Percentiles rank a stretch among this genome's conserved stretches.
phyloP scores from a whole-genome alignment of 2,888 invertebrate genomes.

The Silvanus unidentatus region DNA sequence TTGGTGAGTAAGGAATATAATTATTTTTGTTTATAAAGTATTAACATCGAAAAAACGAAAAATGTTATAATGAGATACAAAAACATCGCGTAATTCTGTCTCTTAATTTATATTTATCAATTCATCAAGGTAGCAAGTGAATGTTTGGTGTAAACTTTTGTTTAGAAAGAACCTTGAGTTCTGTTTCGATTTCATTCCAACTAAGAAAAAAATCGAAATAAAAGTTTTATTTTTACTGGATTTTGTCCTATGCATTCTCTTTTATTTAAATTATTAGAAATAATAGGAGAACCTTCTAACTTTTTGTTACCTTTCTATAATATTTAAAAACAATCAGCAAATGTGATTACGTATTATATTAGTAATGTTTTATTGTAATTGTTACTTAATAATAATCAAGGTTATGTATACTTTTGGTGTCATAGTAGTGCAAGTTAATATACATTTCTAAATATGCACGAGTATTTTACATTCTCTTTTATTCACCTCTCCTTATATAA shows the following conservation, averaged over 20 bases:
- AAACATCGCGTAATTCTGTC: conserved; percentile 14
- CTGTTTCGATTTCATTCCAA: conserved; percentile 29
- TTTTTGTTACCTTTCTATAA: conserved; percentile 26
- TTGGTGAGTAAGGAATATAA: not conserved
- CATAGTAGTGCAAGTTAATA: conserved; percentile 31
- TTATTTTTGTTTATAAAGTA: conserved; percentile 2
- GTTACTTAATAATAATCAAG: conserved; percentile 36
- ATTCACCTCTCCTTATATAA: conserved; percentile 7
- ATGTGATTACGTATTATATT: conserved; percentile 29
- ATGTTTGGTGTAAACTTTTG: conserved; percentile 33
- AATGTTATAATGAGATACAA: conserved; percentile 11
- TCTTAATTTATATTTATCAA: conserved; percentile 26
- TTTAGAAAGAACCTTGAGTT: conserved; percentile 35
- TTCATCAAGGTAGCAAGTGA: conserved; percentile 35
- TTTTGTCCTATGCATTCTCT: conserved; percentile 28
- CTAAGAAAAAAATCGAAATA: conserved; percentile 20
- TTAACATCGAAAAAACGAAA: conserved; percentile 7
- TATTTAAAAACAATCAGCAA: conserved; percentile 28
- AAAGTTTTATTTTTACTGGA: conserved; percentile 28
- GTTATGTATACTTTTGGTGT: conserved; percentile 31
- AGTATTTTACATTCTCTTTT: conserved; percentile 27
- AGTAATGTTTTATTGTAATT: conserved; percentile 32
- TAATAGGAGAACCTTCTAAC: conserved; percentile 31
- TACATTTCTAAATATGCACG: conserved; percentile 28
- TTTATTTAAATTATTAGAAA: conserved; percentile 31